Percentiles rank a stretch among this genome's conserved stretches.
Conservation (phyloP, 2,113 vertebrate species). For the Triplophysa tibetana region DNA sequence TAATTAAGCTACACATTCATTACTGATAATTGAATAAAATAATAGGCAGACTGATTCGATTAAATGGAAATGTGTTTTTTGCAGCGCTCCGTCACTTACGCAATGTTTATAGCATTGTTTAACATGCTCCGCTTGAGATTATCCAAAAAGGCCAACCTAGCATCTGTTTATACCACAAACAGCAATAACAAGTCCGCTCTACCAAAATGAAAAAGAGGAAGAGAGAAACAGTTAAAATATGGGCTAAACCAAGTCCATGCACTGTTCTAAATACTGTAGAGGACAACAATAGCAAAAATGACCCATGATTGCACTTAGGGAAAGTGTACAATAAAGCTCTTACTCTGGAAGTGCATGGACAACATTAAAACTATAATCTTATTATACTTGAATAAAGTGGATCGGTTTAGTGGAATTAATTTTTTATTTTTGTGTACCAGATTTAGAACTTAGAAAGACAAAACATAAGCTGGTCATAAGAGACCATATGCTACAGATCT, state of each 20-base stretch:
- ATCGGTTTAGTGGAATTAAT: slow-evolving; percentile 54
- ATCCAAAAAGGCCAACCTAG: background rate
- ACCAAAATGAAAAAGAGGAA: background rate
- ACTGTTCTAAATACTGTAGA: background rate
- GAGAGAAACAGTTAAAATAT: slow-evolving; percentile 22
- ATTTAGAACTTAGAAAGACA: slow-evolving; percentile 73
- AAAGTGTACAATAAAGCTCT: slow-evolving; percentile 50
- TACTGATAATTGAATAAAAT: slow-evolving; percentile 72
- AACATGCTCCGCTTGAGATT: slow-evolving; percentile 38
- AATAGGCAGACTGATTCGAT: slow-evolving; percentile 60
- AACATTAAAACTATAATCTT: slow-evolving; percentile 69
- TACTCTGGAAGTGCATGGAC: slow-evolving; percentile 44
- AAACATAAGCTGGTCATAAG: slow-evolving; percentile 71
- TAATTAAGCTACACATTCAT: slow-evolving; percentile 77
- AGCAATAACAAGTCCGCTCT: slow-evolving; percentile 13
- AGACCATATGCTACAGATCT: slow-evolving; percentile 76
- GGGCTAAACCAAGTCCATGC: slow-evolving; percentile 2
- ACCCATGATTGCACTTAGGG: slow-evolving; percentile 37
- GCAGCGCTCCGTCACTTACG: slow-evolving; percentile 29
- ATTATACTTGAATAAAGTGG: slow-evolving; percentile 71
- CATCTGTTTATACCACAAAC: slow-evolving; percentile 18
- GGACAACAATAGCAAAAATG: slow-evolving; percentile 41
- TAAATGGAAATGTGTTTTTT: slow-evolving; percentile 70
- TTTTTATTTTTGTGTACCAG: slow-evolving; percentile 64
- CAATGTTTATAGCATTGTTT: slow-evolving; percentile 6